phyloP scores from a whole-genome alignment of 2,888 invertebrate genomes.

The Priapulus caudatus region DNA sequence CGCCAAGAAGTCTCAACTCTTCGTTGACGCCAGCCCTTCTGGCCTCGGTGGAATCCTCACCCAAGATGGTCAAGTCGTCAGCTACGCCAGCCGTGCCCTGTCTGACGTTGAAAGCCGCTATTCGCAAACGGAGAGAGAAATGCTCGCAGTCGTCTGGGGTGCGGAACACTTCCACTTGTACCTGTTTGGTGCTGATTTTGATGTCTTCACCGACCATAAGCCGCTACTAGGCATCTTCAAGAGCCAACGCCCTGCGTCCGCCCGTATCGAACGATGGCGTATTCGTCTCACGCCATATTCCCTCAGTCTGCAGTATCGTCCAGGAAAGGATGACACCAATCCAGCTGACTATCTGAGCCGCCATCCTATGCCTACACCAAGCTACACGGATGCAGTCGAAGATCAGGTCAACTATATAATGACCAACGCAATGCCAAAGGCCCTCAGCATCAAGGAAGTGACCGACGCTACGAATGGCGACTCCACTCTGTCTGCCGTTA shows the following conservation, averaged over 20 bases:
- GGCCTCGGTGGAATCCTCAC: slow-evolving; percentile 13
- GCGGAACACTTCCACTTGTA: slow-evolving; percentile 28
- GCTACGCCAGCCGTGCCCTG: slow-evolving; percentile 14
- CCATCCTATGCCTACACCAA: no score
- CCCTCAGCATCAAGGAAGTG: no score
- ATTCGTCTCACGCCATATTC: no score
- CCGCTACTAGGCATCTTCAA: slow-evolving; percentile 24
- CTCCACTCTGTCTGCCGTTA: no score
- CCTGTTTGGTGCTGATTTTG: slow-evolving; percentile 24
- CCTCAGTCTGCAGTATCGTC: slow-evolving; percentile 21
- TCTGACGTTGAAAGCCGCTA: slow-evolving; percentile 19
- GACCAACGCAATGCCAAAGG: no score
- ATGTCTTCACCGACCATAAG: slow-evolving; percentile 25
- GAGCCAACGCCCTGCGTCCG: slow-evolving; percentile 20
- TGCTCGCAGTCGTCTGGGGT: slow-evolving; percentile 25
- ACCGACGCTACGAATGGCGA: no score
- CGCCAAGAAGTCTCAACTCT: slow-evolving; percentile 12
- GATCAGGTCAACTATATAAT: no score
- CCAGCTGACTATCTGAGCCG: slow-evolving; percentile 25
- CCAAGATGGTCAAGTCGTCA: slow-evolving; percentile 7
- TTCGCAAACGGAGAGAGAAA: slow-evolving; percentile 22
- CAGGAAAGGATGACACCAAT: slow-evolving; percentile 21
- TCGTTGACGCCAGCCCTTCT: slow-evolving; percentile 19
- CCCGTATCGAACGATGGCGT: slow-evolving; percentile 25
- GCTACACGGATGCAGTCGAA: no score